A percentile compares a stretch with the other conserved stretches of the same genome.
Evolutionary conservation across 2,888 invertebrate species (phyloP).

Genomic region (Operophtera brumata): DNA sequence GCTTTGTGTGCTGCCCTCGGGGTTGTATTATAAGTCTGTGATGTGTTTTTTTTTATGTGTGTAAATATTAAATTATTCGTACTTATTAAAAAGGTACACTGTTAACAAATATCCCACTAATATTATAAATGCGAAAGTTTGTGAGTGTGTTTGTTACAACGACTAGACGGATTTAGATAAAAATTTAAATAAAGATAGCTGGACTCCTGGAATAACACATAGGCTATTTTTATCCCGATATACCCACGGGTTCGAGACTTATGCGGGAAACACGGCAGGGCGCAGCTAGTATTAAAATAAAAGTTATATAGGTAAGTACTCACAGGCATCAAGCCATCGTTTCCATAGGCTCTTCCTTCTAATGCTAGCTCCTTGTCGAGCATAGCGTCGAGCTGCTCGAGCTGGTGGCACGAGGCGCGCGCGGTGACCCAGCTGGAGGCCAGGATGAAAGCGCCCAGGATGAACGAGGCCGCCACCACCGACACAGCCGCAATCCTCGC

Average conservation of each 20-base stretch:
- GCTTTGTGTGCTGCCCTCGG: conserved; percentile 9
- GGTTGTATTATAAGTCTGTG: conserved; percentile 13
- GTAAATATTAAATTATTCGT: no score
- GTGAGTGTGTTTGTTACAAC: background rate
- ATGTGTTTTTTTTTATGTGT: conserved; percentile 2
- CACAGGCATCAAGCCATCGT: conserved; percentile 86
- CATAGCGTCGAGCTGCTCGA: conserved; percentile 84
- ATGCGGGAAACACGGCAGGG: no score
- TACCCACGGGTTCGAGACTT: no score
- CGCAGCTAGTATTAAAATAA: no score
- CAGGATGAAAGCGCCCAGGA: conserved; percentile 90
- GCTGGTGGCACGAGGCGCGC: conserved; percentile 88
- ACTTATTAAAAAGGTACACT: no score
- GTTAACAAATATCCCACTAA: no score
- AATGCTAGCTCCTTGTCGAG: conserved; percentile 85
- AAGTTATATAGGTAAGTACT: conserved; percentile 49
- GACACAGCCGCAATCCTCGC: conserved; percentile 92
- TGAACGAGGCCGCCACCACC: conserved; percentile 88
- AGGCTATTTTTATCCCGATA: no score
- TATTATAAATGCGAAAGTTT: no score
- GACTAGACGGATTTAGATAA: background rate
- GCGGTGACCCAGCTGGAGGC: conserved; percentile 92
- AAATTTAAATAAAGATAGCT: background rate
- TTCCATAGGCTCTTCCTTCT: conserved; percentile 80
- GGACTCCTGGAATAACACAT: no score